Evolutionary conservation across 2,888 invertebrate species (phyloP), one percentile per base, ranked within the genome.

Genomic region (Stramonita haemastoma): DNA sequence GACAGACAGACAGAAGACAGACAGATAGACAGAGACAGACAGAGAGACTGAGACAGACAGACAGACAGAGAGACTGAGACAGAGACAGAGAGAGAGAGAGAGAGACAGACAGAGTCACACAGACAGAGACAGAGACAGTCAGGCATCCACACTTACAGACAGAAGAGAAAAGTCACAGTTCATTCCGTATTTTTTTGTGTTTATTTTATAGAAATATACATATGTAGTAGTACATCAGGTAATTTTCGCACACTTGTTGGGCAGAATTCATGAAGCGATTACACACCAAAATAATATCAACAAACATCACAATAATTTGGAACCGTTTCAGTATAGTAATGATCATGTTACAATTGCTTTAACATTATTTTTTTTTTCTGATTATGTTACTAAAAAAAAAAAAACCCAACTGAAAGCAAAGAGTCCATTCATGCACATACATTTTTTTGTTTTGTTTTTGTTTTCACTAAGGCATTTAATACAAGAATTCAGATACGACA

Each of bases 171-270:
- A 66, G 19, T 22, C 17, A 66, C 13, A n/a, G 4, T 73, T 73
- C 73, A 73, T n/a, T 73, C 73, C 73, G 13, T 29, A 73, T 22
- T 73, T 73, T 73, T 26, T 73, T 73, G 26, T 26, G 26, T 73
- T 73, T 73, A 73, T 73, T 73, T 73, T 73, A n/a, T 73, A 73
- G 73, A 73, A 73, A 73, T 73, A 73, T 73, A 73, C 73, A 73
- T 73, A n/a, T 73, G n/a, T 73, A n/a, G 26, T 70, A 70, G 73
- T 60, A 60, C 60, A n/a, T 73, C 22, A 73, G n/a, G n/a, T 73
- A 26, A n/a, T 73, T 73, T 73, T n/a, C 73, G n/a, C n/a, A n/a
- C 73, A 8, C 73, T 26, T n/a, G n/a, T 73, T n/a, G n/a, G 73
- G 73, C 29, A 73, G n/a, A 73, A n/a, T n/a, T 73, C 73, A 73